Evolutionary conservation across 53 echinoderm and acorn worm genomes (phyloP).

Genomic region (Echinometra lucunter): DNA sequence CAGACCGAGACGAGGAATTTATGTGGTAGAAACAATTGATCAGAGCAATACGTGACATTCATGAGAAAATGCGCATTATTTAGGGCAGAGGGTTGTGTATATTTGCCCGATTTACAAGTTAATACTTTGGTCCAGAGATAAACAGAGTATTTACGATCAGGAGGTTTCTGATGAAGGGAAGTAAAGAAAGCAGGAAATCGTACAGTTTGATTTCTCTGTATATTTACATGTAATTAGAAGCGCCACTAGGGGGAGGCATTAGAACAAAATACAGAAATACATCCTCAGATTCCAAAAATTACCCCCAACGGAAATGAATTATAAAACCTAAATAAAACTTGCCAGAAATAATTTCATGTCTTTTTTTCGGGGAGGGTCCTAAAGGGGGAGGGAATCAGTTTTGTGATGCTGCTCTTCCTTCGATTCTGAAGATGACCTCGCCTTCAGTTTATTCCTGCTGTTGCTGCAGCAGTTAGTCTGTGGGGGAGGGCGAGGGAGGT

Average conservation of each 20-base stretch:
- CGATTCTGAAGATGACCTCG: too few relatives aligned
- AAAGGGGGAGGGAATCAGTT: too few relatives aligned
- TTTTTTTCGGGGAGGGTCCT: too few relatives aligned
- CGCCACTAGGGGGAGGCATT: not conserved
- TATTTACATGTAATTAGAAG: not conserved
- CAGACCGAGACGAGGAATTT: not conserved
- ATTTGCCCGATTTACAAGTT: slow-evolving; percentile 38
- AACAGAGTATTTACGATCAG: slow-evolving; percentile 35
- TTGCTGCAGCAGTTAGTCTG: too few relatives aligned
- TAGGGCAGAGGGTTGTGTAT: not conserved
- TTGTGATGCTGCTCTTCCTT: too few relatives aligned
- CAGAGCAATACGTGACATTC: slow-evolving; percentile 17
- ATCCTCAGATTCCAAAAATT: not conserved
- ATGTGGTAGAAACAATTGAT: slow-evolving; percentile 38
- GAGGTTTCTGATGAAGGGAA: not conserved
- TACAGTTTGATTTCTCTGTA: not conserved
- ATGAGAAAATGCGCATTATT: slow-evolving; percentile 24
- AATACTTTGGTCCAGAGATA: not conserved
- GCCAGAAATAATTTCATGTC: too few relatives aligned
- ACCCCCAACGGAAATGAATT: not conserved
- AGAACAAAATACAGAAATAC: too few relatives aligned
- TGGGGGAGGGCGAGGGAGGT: too few relatives aligned
- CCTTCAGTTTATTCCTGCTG: too few relatives aligned
- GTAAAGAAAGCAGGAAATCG: not conserved
- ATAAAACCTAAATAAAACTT: too few relatives aligned